Evolutionary conservation across 1,140 invertebrate species (phyloP).

Genomic region (Ladona fulva): DNA sequence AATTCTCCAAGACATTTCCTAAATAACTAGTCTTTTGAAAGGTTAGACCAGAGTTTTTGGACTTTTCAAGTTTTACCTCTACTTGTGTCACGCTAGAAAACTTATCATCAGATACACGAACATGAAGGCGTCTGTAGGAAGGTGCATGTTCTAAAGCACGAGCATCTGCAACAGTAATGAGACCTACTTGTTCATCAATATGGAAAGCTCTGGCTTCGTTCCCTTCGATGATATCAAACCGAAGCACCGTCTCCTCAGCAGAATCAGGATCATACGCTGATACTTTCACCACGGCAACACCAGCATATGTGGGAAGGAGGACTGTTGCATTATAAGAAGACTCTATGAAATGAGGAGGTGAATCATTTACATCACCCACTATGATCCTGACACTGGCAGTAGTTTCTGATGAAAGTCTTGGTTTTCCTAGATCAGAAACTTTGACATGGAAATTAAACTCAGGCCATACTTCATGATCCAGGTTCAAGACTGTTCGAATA

Average conservation of each 20-base stretch:
- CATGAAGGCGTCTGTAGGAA: constrained; percentile 51
- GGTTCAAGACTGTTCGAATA: constrained; percentile 59
- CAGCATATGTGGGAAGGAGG: constrained; percentile 67
- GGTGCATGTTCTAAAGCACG: constrained; percentile 40
- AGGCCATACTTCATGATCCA: constrained; percentile 72
- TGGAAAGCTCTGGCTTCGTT: constrained; percentile 68
- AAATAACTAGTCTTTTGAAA: constrained; percentile 77
- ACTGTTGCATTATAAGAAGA: constrained; percentile 65
- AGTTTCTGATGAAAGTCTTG: constrained; percentile 64
- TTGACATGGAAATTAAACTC: constrained; percentile 70
- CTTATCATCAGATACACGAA: constrained; percentile 55
- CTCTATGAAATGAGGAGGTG: constrained; percentile 63
- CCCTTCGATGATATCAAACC: constrained; percentile 73
- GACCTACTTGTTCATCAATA: constrained; percentile 63
- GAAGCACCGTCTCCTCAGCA: constrained; percentile 47
- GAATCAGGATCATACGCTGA: constrained; percentile 67
- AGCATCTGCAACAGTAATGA: constrained; percentile 55
- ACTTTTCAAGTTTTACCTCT: constrained; percentile 50
- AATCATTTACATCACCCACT: constrained; percentile 80
- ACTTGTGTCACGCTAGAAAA: constrained; percentile 40
- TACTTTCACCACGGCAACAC: constrained; percentile 56
- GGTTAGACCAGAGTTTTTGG: constrained; percentile 63
- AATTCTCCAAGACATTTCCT: constrained; percentile 74
- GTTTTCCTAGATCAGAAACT: constrained; percentile 78
- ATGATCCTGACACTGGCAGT: constrained; percentile 62